A percentile compares a stretch with the other conserved stretches of the same genome.
Conservation (phyloP, 2,113 vertebrate species). For the Trogon surrucura region DNA sequence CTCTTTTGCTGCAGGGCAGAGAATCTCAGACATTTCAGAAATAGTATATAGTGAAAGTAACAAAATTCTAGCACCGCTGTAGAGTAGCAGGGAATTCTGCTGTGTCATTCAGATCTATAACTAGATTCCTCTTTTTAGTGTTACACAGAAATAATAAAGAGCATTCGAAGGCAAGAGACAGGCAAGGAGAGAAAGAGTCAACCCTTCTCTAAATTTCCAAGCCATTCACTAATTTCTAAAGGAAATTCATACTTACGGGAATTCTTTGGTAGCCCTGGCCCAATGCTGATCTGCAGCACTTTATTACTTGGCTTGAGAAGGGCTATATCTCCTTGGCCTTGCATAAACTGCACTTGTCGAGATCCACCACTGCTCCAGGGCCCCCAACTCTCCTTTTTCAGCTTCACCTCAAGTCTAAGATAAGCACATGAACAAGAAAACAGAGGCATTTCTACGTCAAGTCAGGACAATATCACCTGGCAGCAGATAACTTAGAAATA, state of each 20-base stretch:
- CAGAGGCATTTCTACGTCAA: neutral
- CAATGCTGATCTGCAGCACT: constrained; percentile 95
- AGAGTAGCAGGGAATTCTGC: neutral
- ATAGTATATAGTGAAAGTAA: neutral
- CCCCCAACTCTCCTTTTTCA: constrained; percentile 98
- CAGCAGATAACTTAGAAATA: neutral
- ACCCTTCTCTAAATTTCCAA: neutral
- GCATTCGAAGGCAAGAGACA: neutral
- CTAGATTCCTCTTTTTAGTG: neutral
- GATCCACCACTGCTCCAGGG: constrained; percentile 90
- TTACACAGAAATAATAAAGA: neutral
- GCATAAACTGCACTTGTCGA: constrained; percentile 90
- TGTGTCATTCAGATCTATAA: neutral
- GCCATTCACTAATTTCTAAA: neutral
- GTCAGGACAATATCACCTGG: neutral
- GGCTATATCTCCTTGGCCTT: constrained; percentile 86
- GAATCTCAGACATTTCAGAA: neutral
- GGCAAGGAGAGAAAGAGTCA: neutral
- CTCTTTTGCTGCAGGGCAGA: neutral
- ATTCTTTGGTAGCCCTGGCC: constrained; percentile 92
- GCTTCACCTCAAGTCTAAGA: constrained; percentile 91
- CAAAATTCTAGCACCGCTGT: neutral
- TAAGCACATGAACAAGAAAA: neutral
- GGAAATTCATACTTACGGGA: constrained; percentile 85
- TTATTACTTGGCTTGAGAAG: constrained; percentile 91